phyloP scores from a whole-genome alignment of 2,113 vertebrate species.

The Dolichotis patagonum region DNA sequence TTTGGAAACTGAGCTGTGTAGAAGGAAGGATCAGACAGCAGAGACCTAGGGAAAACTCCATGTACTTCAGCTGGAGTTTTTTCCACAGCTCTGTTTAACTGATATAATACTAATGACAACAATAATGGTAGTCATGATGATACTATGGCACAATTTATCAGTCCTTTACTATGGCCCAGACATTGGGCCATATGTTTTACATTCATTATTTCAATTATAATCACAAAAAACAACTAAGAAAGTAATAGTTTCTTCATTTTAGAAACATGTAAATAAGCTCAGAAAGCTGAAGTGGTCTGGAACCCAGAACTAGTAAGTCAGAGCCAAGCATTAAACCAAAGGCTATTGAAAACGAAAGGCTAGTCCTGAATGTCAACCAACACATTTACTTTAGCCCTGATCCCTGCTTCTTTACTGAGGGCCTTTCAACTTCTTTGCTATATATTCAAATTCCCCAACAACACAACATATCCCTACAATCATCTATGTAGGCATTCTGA shows the following conservation, averaged over 20 bases:
- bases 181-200: not conserved
- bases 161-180: not conserved
- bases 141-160: not conserved
- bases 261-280: constrained; percentile 49
- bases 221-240: not conserved
- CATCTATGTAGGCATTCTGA: constrained; percentile 3
- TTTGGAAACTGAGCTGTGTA: constrained; percentile 43
- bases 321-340: constrained; percentile 43
- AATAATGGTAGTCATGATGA: too few species aligned
- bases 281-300: constrained; percentile 31
- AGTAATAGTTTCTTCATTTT: constrained; percentile 49
- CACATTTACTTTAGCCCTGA: constrained; percentile 40
- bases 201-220: constrained; percentile 33
- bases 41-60: not conserved
- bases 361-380: constrained; percentile 21
- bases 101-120: not conserved
- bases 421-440: not conserved
- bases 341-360: constrained; percentile 42
- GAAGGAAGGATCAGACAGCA: not conserved
- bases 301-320: constrained; percentile 25
- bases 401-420: not conserved
- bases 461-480: constrained; percentile 2
- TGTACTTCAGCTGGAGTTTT: not conserved
- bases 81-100: not conserved
- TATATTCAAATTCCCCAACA: constrained; percentile 32